These are phyloP conservation scores for Sebastes schlegelii DNA, from an alignment of 2,113 vertebrate genomes.

Conservation along the genomic window DNA sequence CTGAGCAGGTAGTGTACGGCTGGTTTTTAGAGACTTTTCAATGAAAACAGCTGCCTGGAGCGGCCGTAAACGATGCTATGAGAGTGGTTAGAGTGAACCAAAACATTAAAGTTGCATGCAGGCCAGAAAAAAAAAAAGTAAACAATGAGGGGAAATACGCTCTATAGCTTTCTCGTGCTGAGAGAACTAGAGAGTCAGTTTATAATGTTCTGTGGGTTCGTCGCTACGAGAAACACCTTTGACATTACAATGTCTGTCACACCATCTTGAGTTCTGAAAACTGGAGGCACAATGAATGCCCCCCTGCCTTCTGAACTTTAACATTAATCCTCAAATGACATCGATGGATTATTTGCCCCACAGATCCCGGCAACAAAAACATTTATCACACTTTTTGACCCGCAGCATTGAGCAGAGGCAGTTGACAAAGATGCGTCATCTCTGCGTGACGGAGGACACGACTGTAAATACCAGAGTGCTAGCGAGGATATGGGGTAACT, in stretches of 20 bases:
- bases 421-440: conserved; percentile 49
- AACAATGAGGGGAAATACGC: background rate
- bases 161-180: background rate
- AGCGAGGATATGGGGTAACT: conserved; percentile 66
- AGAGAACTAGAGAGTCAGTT: background rate
- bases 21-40: too few species aligned
- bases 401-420: conserved; percentile 3
- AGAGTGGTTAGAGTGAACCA: too few species aligned
- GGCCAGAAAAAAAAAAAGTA: too few species aligned
- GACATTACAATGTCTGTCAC: conserved; percentile 6
- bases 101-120: background rate
- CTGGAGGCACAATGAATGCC: background rate
- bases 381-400: conserved; percentile 37
- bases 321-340: conserved; percentile 66
- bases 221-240: background rate
- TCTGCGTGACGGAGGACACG: conserved; percentile 35
- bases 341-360: conserved; percentile 45
- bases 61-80: background rate
- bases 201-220: background rate
- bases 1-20: background rate
- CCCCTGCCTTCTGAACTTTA: conserved; percentile 54
- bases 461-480: conserved; percentile 72
- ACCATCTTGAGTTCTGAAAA: conserved; percentile 27
- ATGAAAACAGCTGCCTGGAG: background rate
- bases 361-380: conserved; percentile 41